Base-by-base conservation (phyloP, 2,113 vertebrate species). In the Zingel zingel region DNA sequence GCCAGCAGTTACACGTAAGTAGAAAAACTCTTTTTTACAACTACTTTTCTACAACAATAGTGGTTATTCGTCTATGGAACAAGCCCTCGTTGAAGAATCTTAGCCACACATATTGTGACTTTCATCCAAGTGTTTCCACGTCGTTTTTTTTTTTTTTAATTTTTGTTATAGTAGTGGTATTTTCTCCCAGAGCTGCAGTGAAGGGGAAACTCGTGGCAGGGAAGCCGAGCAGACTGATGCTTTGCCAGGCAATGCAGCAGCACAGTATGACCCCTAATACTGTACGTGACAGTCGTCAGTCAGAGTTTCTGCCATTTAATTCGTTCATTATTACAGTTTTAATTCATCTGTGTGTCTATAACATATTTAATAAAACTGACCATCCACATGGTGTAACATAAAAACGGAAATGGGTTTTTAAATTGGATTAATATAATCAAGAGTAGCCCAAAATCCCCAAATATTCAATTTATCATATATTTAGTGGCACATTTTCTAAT, bases 161-260 rank as follows among this genome's bases (percentile, higher is more conserved):
- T n/a, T n/a, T n/a, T n/a, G n/a, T n/a, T n/a, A 5, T 4, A 16
- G 21, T 23, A 10, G 57, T 45, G 30, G 16, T 25, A 6, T 71
- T 84, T 15, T 33, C 30, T 45, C 27, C 19, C 21, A 4, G 30
- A 65, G 73, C 51, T 47, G 4, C 56, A 36, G 9, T 23, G 43
- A 62, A 8, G 79, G 14, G 87, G 81, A 89, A 77, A 93, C 78
- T 93, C 91, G 89, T 92, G 92, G 92, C 88, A 89, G 79, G 16
- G 59, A 82, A 90, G 79, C 75, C 68, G 69, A 89, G 58, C 79
- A 85, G 77, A 77, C 72, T 16, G 70, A 82, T 82, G 78, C 79
- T 87, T 48, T 77, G 45, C 82, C 81, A 69, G 65, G 36, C 77
- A 4, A 47, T 0, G 50, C 16, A 30, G 83, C 54, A 19, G 33